phyloP scores from a whole-genome alignment of 2,113 vertebrate genomes.

The Chascanopsetta lugubris region DNA sequence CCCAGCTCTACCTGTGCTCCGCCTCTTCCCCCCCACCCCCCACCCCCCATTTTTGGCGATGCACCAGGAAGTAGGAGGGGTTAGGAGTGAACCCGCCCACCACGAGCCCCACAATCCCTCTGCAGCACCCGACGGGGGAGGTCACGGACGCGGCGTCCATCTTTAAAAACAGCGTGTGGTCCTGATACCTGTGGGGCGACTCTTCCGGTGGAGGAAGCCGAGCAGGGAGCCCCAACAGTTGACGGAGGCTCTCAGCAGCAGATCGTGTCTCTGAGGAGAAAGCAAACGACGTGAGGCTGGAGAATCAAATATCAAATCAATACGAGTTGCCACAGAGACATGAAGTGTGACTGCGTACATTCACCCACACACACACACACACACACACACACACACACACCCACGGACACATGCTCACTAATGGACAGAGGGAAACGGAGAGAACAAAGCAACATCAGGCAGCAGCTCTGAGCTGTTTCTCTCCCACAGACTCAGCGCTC shows the following conservation, averaged over 20 bases:
- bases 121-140: too few relatives aligned
- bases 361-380: not conserved
- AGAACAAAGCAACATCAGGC: slow-evolving; percentile 33
- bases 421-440: slow-evolving; percentile 25
- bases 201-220: slow-evolving; percentile 83
- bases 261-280: slow-evolving; percentile 85
- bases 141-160: too few relatives aligned
- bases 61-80: too few relatives aligned
- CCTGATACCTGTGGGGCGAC: slow-evolving; percentile 81
- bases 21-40: too few relatives aligned
- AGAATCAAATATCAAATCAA: slow-evolving; percentile 6
- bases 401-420: slow-evolving; percentile 16
- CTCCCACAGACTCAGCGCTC: slow-evolving; percentile 37
- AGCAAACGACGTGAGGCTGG: slow-evolving; percentile 5
- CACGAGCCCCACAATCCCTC: too few relatives aligned
- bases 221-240: slow-evolving; percentile 88
- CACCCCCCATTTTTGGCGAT: too few relatives aligned
- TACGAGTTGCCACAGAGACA: not conserved
- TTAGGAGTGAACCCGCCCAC: too few relatives aligned
- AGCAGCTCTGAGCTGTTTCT: slow-evolving; percentile 37
- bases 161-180: slow-evolving; percentile 3
- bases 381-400: slow-evolving; percentile 1
- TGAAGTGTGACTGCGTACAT: not conserved
- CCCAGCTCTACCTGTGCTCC: too few relatives aligned
- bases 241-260: slow-evolving; percentile 84